Conservation (phyloP, 2,888 invertebrate species). For the Cenopis cana region DNA sequence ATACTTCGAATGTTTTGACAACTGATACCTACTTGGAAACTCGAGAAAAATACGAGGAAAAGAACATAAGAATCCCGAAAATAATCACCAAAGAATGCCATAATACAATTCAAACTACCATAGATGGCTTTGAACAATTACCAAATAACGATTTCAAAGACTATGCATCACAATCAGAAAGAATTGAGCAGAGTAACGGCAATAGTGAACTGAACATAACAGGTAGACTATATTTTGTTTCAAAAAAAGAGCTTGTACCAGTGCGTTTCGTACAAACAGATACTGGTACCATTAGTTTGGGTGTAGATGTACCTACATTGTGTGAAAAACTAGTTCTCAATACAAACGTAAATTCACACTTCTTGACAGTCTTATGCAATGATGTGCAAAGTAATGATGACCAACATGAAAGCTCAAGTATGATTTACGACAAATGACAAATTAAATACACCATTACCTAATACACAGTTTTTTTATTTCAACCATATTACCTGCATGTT, state of each 20-base stretch:
- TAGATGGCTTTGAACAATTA: conserved; percentile 55
- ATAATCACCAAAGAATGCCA: conserved; percentile 56
- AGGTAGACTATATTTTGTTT: conserved; percentile 56
- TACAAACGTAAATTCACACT: conserved; percentile 40
- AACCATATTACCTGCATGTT: background rate
- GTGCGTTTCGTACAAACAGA: conserved; percentile 56
- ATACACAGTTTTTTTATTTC: background rate
- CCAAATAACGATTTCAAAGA: conserved; percentile 53
- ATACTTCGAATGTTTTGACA: background rate
- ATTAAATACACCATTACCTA: background rate
- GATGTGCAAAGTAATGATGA: conserved; percentile 49
- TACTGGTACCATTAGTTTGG: conserved; percentile 53
- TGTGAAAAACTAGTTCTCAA: conserved; percentile 49
- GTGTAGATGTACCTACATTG: conserved; percentile 55
- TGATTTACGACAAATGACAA: too few relatives aligned
- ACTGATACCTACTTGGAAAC: conserved; percentile 2
- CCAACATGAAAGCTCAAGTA: background rate
- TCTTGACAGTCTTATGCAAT: conserved; percentile 54
- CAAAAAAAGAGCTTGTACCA: conserved; percentile 52
- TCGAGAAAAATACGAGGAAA: conserved; percentile 47
- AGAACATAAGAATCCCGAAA: conserved; percentile 53
- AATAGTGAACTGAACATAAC: background rate
- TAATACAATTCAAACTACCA: conserved; percentile 51
- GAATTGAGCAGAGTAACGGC: conserved; percentile 25
- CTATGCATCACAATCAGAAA: background rate